These are phyloP conservation scores for Cataglyphis hispanica DNA, from an alignment of 1,140 invertebrate genomes.

Conservation along the genomic window DNA sequence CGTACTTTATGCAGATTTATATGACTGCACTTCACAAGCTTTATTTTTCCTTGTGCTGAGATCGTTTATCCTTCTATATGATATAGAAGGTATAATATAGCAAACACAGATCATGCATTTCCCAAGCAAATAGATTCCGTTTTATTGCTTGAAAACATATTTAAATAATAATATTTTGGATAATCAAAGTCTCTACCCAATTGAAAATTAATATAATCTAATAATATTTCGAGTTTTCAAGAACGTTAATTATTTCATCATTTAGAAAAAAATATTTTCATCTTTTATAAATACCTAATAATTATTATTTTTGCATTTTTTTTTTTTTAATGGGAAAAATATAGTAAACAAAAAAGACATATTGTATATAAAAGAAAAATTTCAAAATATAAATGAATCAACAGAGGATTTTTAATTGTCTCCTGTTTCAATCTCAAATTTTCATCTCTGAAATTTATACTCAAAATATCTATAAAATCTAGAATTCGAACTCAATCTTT, in stretches of 20 bases:
- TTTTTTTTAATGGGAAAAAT: too few species aligned
- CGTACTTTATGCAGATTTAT: conserved; percentile 35
- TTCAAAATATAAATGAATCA: neutral
- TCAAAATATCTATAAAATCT: neutral
- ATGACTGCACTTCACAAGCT: conserved; percentile 77
- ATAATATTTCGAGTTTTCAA: neutral
- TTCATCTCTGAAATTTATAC: conserved; percentile 14
- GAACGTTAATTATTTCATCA: neutral
- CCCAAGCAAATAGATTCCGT: conserved; percentile 8
- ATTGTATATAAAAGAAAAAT: neutral
- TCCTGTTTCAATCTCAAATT: neutral
- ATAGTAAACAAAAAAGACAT: neutral
- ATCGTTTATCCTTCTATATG: conserved; percentile 25
- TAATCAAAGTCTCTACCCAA: neutral
- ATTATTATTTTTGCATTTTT: neutral
- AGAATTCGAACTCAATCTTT: neutral
- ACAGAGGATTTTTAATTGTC: conserved; percentile 9
- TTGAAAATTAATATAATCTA: neutral
- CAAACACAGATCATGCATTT: conserved; percentile 63
- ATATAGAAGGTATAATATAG: conserved; percentile 28
- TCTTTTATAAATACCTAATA: neutral
- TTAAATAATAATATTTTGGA: neutral
- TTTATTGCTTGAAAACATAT: neutral
- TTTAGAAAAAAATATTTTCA: neutral
- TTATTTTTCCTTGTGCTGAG: conserved; percentile 81